These are phyloP conservation scores for Lasioglossum malachurum DNA, from an alignment of 2,888 invertebrate genomes.

Conservation along the genomic window DNA sequence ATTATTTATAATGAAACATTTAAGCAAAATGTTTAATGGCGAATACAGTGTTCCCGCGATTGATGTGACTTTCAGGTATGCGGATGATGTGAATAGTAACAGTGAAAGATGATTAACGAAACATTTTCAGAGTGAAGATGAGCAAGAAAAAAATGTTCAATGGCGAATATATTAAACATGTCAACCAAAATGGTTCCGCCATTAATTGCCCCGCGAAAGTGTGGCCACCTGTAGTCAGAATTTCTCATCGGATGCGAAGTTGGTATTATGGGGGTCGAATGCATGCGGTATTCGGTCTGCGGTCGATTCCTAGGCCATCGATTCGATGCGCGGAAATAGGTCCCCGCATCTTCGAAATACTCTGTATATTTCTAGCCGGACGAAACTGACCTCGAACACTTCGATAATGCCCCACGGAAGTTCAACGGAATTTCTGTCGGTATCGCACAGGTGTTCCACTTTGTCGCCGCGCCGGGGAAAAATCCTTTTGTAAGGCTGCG, in stretches of 20 bases:
- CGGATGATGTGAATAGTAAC: too few relatives aligned
- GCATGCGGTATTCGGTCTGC: not conserved
- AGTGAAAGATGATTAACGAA: too few relatives aligned
- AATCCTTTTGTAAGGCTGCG: not conserved
- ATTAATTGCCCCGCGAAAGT: not conserved
- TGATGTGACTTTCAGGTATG: too few relatives aligned
- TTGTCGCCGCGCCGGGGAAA: not conserved
- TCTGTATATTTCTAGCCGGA: not conserved
- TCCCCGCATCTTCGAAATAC: constrained; percentile 7
- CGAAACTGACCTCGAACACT: not conserved
- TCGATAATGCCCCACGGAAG: not conserved
- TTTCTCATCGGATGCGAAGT: not conserved
- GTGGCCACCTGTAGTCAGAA: not conserved
- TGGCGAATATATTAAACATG: not conserved
- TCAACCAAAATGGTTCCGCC: not conserved
- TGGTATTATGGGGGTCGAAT: not conserved
- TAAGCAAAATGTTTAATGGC: too few relatives aligned
- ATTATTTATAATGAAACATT: too few relatives aligned
- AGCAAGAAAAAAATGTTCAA: not conserved
- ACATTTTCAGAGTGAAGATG: too few relatives aligned
- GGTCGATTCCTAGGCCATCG: not conserved
- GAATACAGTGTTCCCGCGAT: too few relatives aligned
- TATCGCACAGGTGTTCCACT: not conserved
- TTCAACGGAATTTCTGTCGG: not conserved
- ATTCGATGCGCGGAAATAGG: constrained; percentile 2